Base-by-base conservation (phyloP, 2,888 invertebrate genomes). In the Minunthozetes semirufus region DNA sequence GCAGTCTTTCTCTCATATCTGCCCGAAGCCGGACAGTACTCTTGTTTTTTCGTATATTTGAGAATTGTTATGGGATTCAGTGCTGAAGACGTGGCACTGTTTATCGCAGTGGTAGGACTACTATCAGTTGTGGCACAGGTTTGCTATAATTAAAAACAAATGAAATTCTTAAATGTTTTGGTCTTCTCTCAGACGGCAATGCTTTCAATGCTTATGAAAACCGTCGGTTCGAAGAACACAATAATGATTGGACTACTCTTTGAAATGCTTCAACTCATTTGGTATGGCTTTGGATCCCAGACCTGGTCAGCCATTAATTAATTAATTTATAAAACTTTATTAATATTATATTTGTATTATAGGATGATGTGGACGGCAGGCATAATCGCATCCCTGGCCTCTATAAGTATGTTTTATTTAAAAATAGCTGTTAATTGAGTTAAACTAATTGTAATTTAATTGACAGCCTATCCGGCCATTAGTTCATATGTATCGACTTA, bases 311-410 rank as follows among this genome's bases (percentile, higher is more conserved):
- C 89, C 42, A 84, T 85, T 84, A 29, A 9, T 48, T 61, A 29
- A 66, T 56, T 22, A 1, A n/a, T 73, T 4, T 27, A 5, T 3
- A 46, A n/a, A n/a, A n/a, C 11, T 13, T 42, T 13, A n/a, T 33
- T 70, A 19, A 33, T 56, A 33, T 66, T 80, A 90, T 91, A 1
- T 42, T 13, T 13, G 13, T 42, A n/a, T n/a, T n/a, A n/a, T 33
- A 42, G 42, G 90, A 95, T 99, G 92, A 97, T 99, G 94, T 99
- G 99, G 99, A 91, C 93, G 53, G 98, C 98, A 13, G 99, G 99
- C 74, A 89, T 95, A 79, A 86, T 99, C 79, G 98, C 98, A 50
- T 94, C 97, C 17, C 88, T 98, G 80, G 95, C 94, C 77, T 94
- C 94, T 79, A 90, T 99, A 80, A 97, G 73, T 73, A 66, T 38